Evolutionary conservation across 2,888 invertebrate genomes (phyloP).

Genomic region (Caenorhabditis sp.): DNA sequence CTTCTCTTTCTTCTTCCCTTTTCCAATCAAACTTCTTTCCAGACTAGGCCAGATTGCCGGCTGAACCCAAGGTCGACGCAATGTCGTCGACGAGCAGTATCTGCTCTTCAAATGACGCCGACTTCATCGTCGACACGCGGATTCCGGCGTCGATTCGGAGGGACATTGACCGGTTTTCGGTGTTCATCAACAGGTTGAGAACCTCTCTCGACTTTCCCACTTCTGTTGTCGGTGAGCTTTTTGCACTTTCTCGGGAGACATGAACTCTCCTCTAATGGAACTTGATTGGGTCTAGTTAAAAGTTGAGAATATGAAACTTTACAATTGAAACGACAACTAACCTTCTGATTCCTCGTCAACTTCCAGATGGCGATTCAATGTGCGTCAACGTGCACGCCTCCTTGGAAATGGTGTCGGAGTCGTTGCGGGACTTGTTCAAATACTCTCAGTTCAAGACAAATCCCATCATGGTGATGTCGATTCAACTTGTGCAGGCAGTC

Average conservation of each 20-base stretch:
- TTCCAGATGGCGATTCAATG: conserved; percentile 77
- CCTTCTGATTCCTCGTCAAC: not conserved
- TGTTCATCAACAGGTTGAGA: conserved; percentile 74
- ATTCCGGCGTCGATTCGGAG: conserved; percentile 75
- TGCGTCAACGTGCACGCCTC: conserved; percentile 81
- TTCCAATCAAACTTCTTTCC: conserved; percentile 3
- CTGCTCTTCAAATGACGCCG: conserved; percentile 72
- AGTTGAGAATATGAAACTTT: too few relatives aligned
- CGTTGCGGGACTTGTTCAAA: conserved; percentile 79
- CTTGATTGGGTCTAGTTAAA: too few relatives aligned
- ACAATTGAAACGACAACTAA: too few relatives aligned
- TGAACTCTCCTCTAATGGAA: too few relatives aligned
- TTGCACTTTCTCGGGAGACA: too few relatives aligned
- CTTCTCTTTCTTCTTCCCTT: conserved; percentile 1
- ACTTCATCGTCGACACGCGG: conserved; percentile 69
- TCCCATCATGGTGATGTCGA: conserved; percentile 67
- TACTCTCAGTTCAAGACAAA: conserved; percentile 75
- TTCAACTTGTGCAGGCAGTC: conserved; percentile 73
- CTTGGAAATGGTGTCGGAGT: conserved; percentile 80
- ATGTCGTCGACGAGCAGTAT: conserved; percentile 73
- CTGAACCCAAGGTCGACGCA: conserved; percentile 36
- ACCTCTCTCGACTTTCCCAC: conserved; percentile 72
- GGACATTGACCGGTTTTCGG: conserved; percentile 79
- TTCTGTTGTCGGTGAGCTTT: conserved; percentile 69
- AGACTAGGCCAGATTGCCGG: conserved; percentile 29